These are phyloP conservation scores for Netelia virgata DNA, from an alignment of 2,888 invertebrate species.

Conservation along the genomic window DNA sequence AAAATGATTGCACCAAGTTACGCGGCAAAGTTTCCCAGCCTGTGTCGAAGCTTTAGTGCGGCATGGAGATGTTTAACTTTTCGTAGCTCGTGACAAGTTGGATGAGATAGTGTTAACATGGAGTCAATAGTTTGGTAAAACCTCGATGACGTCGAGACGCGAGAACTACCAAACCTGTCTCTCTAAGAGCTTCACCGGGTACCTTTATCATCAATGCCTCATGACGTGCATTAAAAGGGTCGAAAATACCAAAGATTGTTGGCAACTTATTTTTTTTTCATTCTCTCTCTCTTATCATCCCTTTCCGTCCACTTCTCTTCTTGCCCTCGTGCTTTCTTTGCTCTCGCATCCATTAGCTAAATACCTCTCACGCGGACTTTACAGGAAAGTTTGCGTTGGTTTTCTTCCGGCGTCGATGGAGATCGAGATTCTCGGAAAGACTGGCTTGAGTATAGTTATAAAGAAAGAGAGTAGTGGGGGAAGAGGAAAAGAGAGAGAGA, in stretches of 20 bases:
- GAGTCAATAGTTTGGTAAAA: not conserved
- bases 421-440: conserved; percentile 18
- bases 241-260: conserved; percentile 79
- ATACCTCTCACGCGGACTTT: conserved; percentile 37
- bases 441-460: not conserved
- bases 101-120: not conserved
- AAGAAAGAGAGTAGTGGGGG: not conserved
- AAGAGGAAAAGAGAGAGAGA: not conserved
- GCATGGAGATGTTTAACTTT: not conserved
- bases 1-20: not conserved
- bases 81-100: not conserved
- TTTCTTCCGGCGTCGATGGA: conserved; percentile 35
- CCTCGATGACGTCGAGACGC: not conserved
- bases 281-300: conserved; percentile 25
- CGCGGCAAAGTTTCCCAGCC: not conserved
- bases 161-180: not conserved
- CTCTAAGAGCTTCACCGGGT: conserved; percentile 14
- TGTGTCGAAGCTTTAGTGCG: not conserved
- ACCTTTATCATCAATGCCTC: conserved; percentile 77
- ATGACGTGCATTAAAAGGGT: conserved; percentile 79
- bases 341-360: conserved; percentile 46
- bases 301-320: conserved; percentile 11
- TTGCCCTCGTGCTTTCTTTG: conserved; percentile 35
- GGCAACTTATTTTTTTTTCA: conserved; percentile 73
- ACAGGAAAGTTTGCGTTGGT: conserved; percentile 40